Evolutionary conservation across 2,797 vertebrate species (phyloP), one percentile per base, ranked within the genome.

Genomic region (Anomalospiza imberbis): DNA sequence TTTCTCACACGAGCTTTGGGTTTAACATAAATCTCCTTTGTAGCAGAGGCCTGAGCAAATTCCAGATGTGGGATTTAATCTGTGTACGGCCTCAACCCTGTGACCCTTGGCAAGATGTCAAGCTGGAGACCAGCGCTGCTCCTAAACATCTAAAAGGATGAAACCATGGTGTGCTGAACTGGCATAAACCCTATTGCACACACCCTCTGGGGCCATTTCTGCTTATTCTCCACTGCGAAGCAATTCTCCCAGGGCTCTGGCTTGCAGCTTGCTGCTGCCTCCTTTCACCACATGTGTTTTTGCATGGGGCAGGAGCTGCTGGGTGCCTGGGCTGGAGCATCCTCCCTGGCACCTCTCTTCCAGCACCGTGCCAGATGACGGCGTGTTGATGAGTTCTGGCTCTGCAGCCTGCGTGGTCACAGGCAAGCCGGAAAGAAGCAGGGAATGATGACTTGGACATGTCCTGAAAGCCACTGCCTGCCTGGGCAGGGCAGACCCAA

Each of bases 301-400:
- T 53, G 29, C 40, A 25, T 0, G 7, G 40, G 36, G 26, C 4
- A 5, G 68, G 57, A 77, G 45, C 53, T 0, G 2, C 12, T 7
- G 32, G 78, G 47, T 73, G 36, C 60, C 60, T 3, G 7, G 85
- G 45, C 24, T 16, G 32, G 61, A 80, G 45, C 25, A 29, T 26
- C 54, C 42, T 93, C n/a, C 32, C 53, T 8, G 4, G 45, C 76
- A 67, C 24, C 60, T 70, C 72, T 53, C 34, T 18, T 14, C 53
- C 76, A 62, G 55, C 10, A 1, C 58, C 0, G 1, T 62, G 66
- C 67, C 3, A 6, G 78, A 45, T 73, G 91, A 70, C 0, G 3
- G 36, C 0, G 1, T 8, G 53, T 71, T 81, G 89, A 77, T 6
- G 87, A 15, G 51, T 0, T 3, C 51, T 83, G 89, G 78, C 58